Evolutionary conservation across 1,140 invertebrate genomes (phyloP), one percentile per base, ranked within the genome.

Genomic region (Neelides sp.): DNA sequence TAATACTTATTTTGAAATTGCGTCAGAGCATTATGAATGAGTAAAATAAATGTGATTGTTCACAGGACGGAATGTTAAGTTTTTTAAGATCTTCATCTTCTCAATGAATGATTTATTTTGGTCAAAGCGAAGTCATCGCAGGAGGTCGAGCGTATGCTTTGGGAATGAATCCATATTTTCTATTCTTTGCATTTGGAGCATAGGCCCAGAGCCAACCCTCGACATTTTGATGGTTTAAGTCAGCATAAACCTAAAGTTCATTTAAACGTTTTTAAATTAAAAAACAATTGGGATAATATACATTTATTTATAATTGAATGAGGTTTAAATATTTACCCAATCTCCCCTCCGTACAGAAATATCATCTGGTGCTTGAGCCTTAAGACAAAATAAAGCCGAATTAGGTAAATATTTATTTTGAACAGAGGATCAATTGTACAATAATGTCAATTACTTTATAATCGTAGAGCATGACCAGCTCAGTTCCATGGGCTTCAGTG

Each of bases 121-220:
- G n/a, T n/a, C n/a, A n/a, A n/a, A n/a, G n/a, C n/a, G 82, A 83
- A 10, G 87, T 93, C 78, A 90, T 91, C 39, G 86, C 87, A 1
- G 88, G 88, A 7, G 86, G 83, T n/a, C 86, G 73, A 1, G 89
- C 89, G 65, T 93, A 94, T 0, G 87, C 85, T 67, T 90, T 91
- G 10, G 91, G 91, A 61, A 95, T 91, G 67, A 93, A 94, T 12
- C 91, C 91, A 65, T 91, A 92, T 70, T 90, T 87, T 23, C 87
- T 71, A 10, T 85, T 85, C 69, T 90, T 90, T 1, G 88, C n/a
- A n/a, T n/a, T n/a, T n/a, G n/a, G 87, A 8, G 88, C 85, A 68
- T 89, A 92, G 0, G 87, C 88, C 90, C 90, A 95, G 24, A 94
- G 69, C 89, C 89, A 94, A 10, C 88, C 88, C 64, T 91, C 85